These are phyloP conservation scores for Isichthys henryi DNA, from an alignment of 2,113 vertebrate species.

Conservation along the genomic window DNA sequence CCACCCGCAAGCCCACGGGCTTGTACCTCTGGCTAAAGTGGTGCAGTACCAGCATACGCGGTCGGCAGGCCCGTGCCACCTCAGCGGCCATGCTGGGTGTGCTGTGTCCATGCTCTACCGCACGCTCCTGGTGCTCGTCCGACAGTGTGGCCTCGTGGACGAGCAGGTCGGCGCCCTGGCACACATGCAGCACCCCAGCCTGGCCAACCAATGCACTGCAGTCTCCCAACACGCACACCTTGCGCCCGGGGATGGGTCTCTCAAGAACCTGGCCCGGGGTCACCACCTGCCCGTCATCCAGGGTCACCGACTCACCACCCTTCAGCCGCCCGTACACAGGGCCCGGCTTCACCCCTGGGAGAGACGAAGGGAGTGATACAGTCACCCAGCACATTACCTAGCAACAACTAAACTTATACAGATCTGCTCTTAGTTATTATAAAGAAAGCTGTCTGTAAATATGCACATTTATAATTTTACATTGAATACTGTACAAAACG, in stretches of 20 bases:
- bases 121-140: conserved; percentile 71
- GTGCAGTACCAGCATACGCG: conserved; percentile 61
- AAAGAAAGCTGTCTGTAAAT: background rate
- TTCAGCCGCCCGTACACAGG: conserved; percentile 80
- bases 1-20: conserved; percentile 45
- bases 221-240: conserved; percentile 82
- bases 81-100: conserved; percentile 73
- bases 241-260: conserved; percentile 68
- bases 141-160: conserved; percentile 85
- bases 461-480: background rate
- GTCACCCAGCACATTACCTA: background rate
- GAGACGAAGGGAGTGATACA: conserved; percentile 11
- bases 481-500: background rate
- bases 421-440: background rate
- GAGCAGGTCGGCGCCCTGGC: conserved; percentile 69
- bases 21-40: conserved; percentile 91
- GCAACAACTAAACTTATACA: background rate
- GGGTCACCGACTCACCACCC: conserved; percentile 58
- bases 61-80: conserved; percentile 64
- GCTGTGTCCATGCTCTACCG: conserved; percentile 78
- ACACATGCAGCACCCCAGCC: conserved; percentile 47
- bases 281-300: conserved; percentile 61
- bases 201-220: conserved; percentile 68
- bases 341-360: conserved; percentile 73
- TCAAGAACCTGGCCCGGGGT: conserved; percentile 66